These are phyloP conservation scores for Pterois miles DNA, from an alignment of 2,797 vertebrate species.

Conservation along the genomic window DNA sequence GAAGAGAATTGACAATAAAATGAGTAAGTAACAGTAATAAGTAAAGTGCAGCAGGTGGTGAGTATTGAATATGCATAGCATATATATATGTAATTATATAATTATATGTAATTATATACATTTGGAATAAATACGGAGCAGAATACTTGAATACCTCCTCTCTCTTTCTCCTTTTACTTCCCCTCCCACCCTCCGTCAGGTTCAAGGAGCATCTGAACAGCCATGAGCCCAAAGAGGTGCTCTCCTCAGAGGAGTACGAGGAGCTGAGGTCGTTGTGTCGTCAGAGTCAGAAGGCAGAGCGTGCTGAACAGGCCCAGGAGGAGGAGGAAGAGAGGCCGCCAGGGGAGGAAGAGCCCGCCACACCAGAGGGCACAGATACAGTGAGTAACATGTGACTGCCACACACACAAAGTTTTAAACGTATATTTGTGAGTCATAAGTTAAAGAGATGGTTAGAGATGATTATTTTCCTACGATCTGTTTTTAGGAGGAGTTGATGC, in stretches of 20 bases:
- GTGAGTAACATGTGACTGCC: constrained; percentile 51
- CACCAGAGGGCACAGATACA: constrained; percentile 63
- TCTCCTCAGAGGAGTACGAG: constrained; percentile 83
- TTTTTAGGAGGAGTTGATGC: constrained; percentile 81
- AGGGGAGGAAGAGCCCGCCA: constrained; percentile 83
- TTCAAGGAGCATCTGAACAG: constrained; percentile 84
- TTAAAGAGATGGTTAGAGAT: not conserved
- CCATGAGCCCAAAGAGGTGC: constrained; percentile 78
- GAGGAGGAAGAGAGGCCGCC: constrained; percentile 82
- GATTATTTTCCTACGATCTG: not conserved
- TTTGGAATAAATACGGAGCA: too few relatives aligned
- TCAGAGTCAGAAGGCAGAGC: constrained; percentile 78
- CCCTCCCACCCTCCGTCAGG: constrained; percentile 59
- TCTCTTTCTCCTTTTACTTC: not conserved
- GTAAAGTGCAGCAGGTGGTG: too few relatives aligned
- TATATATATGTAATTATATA: too few relatives aligned
- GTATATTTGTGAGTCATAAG: not conserved
- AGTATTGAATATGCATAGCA: too few relatives aligned
- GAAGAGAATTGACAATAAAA: too few relatives aligned
- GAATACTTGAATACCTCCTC: not conserved
- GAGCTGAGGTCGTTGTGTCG: constrained; percentile 79
- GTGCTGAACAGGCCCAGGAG: constrained; percentile 73
- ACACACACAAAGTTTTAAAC: not conserved
- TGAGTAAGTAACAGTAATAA: too few relatives aligned
- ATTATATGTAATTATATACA: too few relatives aligned